Evolutionary conservation across 2,113 vertebrate species (phyloP).

Genomic region (Plecotus auritus): DNA sequence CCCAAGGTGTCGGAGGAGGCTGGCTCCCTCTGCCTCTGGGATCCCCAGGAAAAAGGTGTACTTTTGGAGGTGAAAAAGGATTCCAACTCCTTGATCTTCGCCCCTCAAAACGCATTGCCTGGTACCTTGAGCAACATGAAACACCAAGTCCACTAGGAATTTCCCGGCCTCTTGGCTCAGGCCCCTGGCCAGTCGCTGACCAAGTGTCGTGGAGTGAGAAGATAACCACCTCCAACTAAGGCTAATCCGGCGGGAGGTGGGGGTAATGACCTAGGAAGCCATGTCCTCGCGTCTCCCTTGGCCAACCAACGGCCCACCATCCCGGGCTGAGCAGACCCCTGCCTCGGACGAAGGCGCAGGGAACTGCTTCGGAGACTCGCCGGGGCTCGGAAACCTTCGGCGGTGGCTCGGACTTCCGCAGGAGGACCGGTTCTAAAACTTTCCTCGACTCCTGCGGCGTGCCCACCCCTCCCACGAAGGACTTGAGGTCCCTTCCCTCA

Average conservation of each 20-base stretch:
- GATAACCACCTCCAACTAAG: not conserved
- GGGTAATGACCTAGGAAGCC: slow-evolving; percentile 33
- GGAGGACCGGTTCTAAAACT: not conserved
- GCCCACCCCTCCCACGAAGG: not conserved
- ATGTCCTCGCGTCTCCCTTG: not conserved
- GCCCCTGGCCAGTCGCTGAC: not conserved
- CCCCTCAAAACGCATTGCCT: not conserved
- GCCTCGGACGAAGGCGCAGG: not conserved
- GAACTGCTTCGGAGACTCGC: not conserved
- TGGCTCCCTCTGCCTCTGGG: not conserved
- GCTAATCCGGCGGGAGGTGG: not conserved
- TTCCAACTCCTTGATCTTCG: not conserved
- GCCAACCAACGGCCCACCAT: not conserved
- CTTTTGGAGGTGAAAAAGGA: not conserved
- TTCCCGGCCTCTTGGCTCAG: not conserved
- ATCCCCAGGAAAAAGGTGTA: not conserved
- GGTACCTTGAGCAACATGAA: not conserved
- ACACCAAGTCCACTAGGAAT: not conserved
- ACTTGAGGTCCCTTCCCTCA: rapidly evolving
- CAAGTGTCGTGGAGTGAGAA: slow-evolving; percentile 28
- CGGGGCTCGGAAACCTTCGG: too few species aligned
- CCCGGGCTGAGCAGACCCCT: not conserved
- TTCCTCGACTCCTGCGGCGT: not conserved
- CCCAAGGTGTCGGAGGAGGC: not conserved
- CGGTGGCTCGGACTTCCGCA: not conserved